Evolutionary conservation across 2,113 vertebrate genomes (phyloP), one percentile per base, ranked within the genome.

Genomic region (Tyto alba): DNA sequence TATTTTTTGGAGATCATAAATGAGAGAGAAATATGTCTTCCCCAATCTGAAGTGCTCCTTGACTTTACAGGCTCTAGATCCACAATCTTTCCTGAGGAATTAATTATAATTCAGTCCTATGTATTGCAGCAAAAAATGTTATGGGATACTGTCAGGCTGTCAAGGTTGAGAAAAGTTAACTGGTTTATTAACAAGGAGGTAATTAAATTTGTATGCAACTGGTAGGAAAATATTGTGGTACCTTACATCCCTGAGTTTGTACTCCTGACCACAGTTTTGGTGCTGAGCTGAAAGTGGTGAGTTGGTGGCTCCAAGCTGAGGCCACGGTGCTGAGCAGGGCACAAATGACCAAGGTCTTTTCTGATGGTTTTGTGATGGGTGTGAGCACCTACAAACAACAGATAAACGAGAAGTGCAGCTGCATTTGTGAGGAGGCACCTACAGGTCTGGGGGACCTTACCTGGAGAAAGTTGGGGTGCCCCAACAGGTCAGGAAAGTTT

Each of bases 401-500:
- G 13, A 16, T 3, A 21, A 60, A n/a, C 4, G 69, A 72, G 16
- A 59, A 3, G 3, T 27, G 41, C 8, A 40, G 36, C 11, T 9
- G n/a, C 7, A 3, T 94, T 87, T 48, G 2, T 53, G 38, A 67
- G 21, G 11, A 90, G 40, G 5, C 19, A 32, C 7, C 9, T 25
- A 17, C 10, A 5, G 7, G 3, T 26, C 17, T 64, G 43, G 9
- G 10, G 8, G 7, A n/a, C 36, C 25, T 81, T 18, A 16, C 9
- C 11, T 14, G 14, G 22, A 38, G 55, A 5, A 59, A 43, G 32
- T 0, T 30, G 45, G 29, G 38, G 20, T 15, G 10, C 3, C 20
- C 13, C 36, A 15, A 0, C 0, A 2, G 25, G 5, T 34, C 9
- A 5, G 38, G 23, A 32, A 50, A 34, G 14, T 13, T 64, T 30